Evolutionary conservation across 2,113 vertebrate species (phyloP), one percentile per base, ranked within the genome.

Genomic region (Serinus canaria): DNA sequence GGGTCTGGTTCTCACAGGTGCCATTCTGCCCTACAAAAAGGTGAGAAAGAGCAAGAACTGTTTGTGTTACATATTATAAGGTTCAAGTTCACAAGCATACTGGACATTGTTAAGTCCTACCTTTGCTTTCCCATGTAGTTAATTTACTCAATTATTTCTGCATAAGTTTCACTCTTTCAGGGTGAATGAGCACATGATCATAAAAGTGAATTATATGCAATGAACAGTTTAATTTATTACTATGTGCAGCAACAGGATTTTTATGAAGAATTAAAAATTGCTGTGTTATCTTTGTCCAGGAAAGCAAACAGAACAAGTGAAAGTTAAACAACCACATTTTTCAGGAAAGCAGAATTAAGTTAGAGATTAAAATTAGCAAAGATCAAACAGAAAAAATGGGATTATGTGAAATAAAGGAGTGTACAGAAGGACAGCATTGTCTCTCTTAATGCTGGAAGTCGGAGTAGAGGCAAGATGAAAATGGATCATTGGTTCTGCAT

Each of bases 61-160:
- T 24, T 52, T 47, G 23, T 49, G 27, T 73, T 68, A 69, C 35
- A 60, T 44, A 33, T 64, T 60, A 46, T 5, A 27, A 64, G 59
- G 21, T 50, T 79, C 46, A 44, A 37, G 22, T 76, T 77, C 37
- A 73, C 67, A 92, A 83, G 27, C 16, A 7, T 58, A 56, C 37
- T 86, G 41, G 46, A 56, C 31, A 47, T 64, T 47, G 39, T 50
- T 47, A 76, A 90, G 25, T 31, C 53, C 53, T 49, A 44, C 19
- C 19, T 90, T 52, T 83, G 18, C 33, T 88, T 83, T 86, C 63
- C 37, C 44, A 77, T 17, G 55, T 17, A 76, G 53, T 25, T 69
- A 56, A 70, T 89, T 78, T 78, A 66, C 31, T 77, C 60, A 62
- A 13, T 73, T 76, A 62, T 69, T 95, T 90, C 68, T 86, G 39